Evolutionary conservation across 1,140 invertebrate genomes (phyloP).

Genomic region (Ostrea edulis): DNA sequence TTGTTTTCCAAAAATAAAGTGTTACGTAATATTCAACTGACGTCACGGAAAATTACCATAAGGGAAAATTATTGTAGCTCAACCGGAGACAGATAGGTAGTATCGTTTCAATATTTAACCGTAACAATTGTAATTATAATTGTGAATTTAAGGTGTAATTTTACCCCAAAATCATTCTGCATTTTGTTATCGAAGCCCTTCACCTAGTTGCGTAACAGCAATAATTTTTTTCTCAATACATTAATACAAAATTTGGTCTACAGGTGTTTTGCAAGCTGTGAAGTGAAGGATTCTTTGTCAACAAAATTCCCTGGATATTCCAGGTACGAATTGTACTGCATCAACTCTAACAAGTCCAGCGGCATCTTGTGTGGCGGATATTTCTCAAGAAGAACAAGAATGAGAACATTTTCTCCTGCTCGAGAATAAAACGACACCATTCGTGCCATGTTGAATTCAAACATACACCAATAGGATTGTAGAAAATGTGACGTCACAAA

Average conservation of each 20-base stretch:
- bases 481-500: slow-evolving; percentile 76
- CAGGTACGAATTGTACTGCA: background rate
- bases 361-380: background rate
- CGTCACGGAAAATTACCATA: too few relatives aligned
- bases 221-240: too few relatives aligned
- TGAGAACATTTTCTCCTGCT: slow-evolving; percentile 1
- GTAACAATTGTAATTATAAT: too few relatives aligned
- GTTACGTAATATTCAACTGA: too few relatives aligned
- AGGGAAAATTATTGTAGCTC: too few relatives aligned
- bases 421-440: slow-evolving; percentile 59
- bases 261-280: background rate
- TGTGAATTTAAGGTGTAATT: too few relatives aligned
- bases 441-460: slow-evolving; percentile 82
- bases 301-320: background rate
- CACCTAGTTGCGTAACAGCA: too few relatives aligned
- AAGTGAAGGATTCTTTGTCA: background rate
- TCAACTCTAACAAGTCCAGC: background rate
- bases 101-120: too few relatives aligned
- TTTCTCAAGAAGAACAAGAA: slow-evolving; percentile 28
- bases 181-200: too few relatives aligned
- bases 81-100: too few relatives aligned
- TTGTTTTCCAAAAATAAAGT: too few relatives aligned
- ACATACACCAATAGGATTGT: slow-evolving; percentile 85
- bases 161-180: too few relatives aligned
- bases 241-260: background rate